A percentile compares a stretch with the other conserved stretches of the same genome.
Conservation (phyloP, 2,888 invertebrate genomes). For the Eristalis arbustorum region DNA sequence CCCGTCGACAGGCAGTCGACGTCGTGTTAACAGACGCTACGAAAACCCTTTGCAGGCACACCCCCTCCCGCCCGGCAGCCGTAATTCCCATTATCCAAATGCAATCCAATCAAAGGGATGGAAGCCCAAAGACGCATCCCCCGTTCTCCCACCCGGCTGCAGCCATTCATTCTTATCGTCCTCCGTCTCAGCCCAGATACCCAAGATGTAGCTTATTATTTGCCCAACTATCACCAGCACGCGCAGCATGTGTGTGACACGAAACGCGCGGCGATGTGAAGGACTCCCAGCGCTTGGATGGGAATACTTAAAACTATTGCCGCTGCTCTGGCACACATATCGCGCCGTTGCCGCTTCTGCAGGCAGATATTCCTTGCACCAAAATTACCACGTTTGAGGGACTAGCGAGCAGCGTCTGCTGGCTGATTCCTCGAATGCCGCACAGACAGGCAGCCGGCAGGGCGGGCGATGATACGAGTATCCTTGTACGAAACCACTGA, state of each 20-base stretch:
- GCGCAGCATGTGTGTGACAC: background rate
- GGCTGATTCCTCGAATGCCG: constrained; percentile 40
- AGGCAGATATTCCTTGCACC: constrained; percentile 13
- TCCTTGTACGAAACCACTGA: constrained; percentile 30
- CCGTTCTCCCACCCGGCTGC: background rate
- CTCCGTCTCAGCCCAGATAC: background rate
- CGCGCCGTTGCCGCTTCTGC: background rate
- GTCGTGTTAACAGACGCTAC: too few relatives aligned
- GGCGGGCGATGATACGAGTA: background rate
- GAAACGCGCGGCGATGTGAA: background rate
- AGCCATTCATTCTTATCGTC: background rate
- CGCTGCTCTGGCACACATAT: constrained; percentile 34
- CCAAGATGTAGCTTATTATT: constrained; percentile 7
- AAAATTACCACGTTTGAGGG: constrained; percentile 12
- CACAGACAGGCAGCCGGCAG: constrained; percentile 20
- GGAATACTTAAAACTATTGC: constrained; percentile 49
- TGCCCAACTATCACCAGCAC: constrained; percentile 18
- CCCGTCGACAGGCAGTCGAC: too few relatives aligned
- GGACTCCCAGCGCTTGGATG: constrained; percentile 29
- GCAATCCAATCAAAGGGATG: constrained; percentile 52
- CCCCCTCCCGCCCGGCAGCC: background rate
- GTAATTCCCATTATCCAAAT: constrained; percentile 25
- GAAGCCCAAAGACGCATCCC: background rate
- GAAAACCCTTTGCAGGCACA: background rate
- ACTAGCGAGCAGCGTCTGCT: constrained; percentile 13